phyloP scores from a whole-genome alignment of 2,113 vertebrate species.

The Cromileptes altivelis region DNA sequence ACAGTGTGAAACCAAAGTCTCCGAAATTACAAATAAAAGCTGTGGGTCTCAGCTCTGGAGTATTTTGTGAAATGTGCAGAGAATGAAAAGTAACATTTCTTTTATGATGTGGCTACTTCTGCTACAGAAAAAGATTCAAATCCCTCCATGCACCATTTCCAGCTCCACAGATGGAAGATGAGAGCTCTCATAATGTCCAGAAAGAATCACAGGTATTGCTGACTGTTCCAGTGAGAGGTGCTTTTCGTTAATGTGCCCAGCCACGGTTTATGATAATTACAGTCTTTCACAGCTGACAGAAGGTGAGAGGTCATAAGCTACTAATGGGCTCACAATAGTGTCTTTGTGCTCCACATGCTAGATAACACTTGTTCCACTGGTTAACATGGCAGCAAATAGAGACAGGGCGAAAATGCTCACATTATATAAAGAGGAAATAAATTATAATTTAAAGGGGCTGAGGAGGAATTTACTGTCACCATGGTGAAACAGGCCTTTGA shows the following conservation, averaged over 20 bases:
- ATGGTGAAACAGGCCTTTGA: neutral
- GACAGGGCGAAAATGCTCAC: neutral
- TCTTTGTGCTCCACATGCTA: slow-evolving; percentile 30
- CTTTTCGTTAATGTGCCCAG: slow-evolving; percentile 46
- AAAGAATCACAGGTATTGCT: slow-evolving; percentile 13
- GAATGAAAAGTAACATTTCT: neutral
- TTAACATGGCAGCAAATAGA: slow-evolving; percentile 31
- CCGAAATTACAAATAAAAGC: neutral
- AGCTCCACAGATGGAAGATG: neutral
- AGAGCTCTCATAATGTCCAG: slow-evolving; percentile 11
- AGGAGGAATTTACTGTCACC: neutral
- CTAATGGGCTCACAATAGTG: slow-evolving; percentile 62
- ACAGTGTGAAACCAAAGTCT: neutral
- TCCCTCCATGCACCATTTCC: neutral
- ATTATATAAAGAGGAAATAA: slow-evolving; percentile 8
- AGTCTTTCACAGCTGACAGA: slow-evolving; percentile 55
- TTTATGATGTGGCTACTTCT: neutral
- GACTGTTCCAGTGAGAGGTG: slow-evolving; percentile 6
- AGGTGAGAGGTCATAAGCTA: slow-evolving; percentile 60
- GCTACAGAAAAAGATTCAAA: neutral
- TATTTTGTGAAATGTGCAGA: neutral
- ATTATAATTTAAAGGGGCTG: slow-evolving; percentile 7
- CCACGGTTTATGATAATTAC: slow-evolving; percentile 69
- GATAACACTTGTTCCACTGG: slow-evolving; percentile 34
- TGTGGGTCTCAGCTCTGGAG: neutral